These are phyloP conservation scores for Arizona elegans DNA, from an alignment of 2,113 vertebrate species.

Conservation along the genomic window DNA sequence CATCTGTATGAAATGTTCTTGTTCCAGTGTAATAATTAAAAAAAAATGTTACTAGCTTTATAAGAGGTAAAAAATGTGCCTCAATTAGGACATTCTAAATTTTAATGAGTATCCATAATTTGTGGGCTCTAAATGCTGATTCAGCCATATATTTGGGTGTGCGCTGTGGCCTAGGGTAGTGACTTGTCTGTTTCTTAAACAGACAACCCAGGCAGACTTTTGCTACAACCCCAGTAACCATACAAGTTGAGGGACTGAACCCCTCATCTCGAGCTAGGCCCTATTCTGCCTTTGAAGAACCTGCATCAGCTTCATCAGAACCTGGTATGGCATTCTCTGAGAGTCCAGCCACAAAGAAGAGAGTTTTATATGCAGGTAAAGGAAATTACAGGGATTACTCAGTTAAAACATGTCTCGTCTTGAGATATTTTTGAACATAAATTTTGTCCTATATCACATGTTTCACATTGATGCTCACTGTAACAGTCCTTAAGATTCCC, in stretches of 20 bases:
- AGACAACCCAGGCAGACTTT: constrained; percentile 52
- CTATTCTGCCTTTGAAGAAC: constrained; percentile 28
- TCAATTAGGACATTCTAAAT: background rate
- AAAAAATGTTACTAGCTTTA: background rate
- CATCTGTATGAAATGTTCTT: background rate
- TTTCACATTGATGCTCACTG: background rate
- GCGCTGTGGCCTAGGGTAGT: constrained; percentile 9
- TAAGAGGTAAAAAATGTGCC: background rate
- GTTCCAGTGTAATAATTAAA: background rate
- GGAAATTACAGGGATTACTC: background rate
- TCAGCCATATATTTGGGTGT: background rate
- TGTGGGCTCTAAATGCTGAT: background rate
- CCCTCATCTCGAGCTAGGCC: background rate
- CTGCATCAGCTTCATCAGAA: background rate
- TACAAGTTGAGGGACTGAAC: constrained; percentile 14
- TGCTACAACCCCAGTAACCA: constrained; percentile 7
- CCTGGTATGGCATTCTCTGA: background rate
- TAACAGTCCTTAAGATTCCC: background rate
- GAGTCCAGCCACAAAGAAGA: constrained; percentile 53
- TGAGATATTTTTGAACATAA: background rate
- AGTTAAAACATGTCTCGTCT: background rate
- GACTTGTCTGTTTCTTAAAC: constrained; percentile 33
- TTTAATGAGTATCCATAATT: background rate
- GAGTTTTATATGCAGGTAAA: constrained; percentile 67
- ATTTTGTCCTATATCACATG: background rate